Conservation (phyloP, 2,797 vertebrate genomes). For the Kryptopterus vitreolus region DNA sequence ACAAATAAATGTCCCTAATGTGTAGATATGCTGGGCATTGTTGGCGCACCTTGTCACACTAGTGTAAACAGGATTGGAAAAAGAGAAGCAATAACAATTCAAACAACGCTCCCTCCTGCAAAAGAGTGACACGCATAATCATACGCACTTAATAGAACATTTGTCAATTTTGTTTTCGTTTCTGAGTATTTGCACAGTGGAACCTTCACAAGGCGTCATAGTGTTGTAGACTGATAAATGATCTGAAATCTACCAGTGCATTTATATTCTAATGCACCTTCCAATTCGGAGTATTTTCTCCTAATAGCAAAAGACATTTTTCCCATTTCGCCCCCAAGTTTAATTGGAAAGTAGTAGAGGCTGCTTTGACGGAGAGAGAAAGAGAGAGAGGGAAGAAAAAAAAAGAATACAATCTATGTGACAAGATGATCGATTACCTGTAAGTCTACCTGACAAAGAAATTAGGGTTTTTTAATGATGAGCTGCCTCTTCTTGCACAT, state of each 20-base stretch:
- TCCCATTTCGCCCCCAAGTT: slow-evolving; percentile 70
- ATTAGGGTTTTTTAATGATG: slow-evolving; percentile 97
- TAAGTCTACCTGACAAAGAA: slow-evolving; percentile 95
- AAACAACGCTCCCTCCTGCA: slow-evolving; percentile 27
- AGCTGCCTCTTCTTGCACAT: slow-evolving; percentile 91
- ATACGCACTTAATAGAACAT: slow-evolving; percentile 9
- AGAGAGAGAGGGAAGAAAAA: no score
- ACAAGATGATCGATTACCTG: slow-evolving; percentile 96
- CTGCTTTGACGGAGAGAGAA: slow-evolving; percentile 74
- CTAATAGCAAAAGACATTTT: slow-evolving; percentile 61
- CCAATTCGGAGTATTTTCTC: slow-evolving; percentile 41
- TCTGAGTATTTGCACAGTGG: background rate
- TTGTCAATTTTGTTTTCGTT: background rate
- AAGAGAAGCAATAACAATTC: slow-evolving; percentile 45
- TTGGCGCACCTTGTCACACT: slow-evolving; percentile 57
- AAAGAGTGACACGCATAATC: slow-evolving; percentile 1
- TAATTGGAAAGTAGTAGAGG: slow-evolving; percentile 74
- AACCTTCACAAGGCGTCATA: background rate
- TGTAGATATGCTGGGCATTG: slow-evolving; percentile 69
- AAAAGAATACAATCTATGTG: slow-evolving; percentile 82
- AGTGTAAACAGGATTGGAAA: slow-evolving; percentile 48
- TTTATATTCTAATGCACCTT: slow-evolving; percentile 49
- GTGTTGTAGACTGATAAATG: slow-evolving; percentile 30
- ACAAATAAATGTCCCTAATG: slow-evolving; percentile 76
- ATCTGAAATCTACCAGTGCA: slow-evolving; percentile 11